Conservation (phyloP, 2,888 invertebrate genomes). For the Pristionchus entomophagus region DNA sequence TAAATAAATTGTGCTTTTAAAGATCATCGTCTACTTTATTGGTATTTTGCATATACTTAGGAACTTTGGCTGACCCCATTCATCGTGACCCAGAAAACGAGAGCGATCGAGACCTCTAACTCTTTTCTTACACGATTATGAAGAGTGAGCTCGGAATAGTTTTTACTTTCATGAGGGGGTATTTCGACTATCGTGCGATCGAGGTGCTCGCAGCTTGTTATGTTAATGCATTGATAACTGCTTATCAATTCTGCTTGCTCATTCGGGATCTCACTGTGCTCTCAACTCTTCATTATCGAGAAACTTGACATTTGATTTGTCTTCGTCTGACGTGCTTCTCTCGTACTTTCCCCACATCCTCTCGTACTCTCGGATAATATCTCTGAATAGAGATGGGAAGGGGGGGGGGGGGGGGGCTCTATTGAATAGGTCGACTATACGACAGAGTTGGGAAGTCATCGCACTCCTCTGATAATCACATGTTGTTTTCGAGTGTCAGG, state of each 20-base stretch:
- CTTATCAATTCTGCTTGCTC: no score
- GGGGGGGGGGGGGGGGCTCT: no score
- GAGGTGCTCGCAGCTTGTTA: no score
- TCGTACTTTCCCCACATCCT: no score
- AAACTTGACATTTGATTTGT: no score
- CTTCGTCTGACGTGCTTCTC: neutral
- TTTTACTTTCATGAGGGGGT: conserved; percentile 5
- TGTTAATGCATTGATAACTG: no score
- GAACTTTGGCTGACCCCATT: conserved; percentile 23
- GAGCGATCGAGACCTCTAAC: conserved; percentile 33
- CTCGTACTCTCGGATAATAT: no score
- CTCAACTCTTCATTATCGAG: no score
- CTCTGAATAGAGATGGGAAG: neutral
- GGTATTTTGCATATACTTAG: neutral
- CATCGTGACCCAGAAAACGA: conserved; percentile 10
- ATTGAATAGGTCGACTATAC: no score
- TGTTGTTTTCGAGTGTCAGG: neutral
- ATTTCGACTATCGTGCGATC: neutral
- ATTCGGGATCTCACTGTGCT: no score
- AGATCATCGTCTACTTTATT: no score
- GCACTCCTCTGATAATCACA: neutral
- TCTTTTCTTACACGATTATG: conserved; percentile 33
- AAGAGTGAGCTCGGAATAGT: conserved; percentile 20
- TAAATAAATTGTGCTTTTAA: no score
- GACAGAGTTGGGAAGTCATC: neutral